Base-by-base conservation (phyloP, 1,140 invertebrate genomes). In the Branchinecta lindahli region DNA sequence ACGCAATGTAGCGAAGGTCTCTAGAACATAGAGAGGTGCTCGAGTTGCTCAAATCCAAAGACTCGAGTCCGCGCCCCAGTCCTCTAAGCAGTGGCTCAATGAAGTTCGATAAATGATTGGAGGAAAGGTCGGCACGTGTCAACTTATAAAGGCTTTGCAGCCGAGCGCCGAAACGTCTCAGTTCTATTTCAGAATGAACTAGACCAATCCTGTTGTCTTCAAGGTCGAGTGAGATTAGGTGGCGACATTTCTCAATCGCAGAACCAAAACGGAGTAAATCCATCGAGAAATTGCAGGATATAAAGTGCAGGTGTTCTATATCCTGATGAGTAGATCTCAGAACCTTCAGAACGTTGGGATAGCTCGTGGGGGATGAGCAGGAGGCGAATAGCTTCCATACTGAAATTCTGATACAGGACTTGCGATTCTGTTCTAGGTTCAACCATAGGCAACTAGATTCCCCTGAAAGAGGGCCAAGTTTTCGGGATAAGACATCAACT, bases 71-170 rank as follows among this genome's bases (percentile, higher is more conserved):
- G 9, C n/a, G 9, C 9, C n/a, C n/a, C 47, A 52, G n/a, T n/a
- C 47, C n/a, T n/a, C 47, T n/a, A 52, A 52, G 47, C n/a, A 52
- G n/a, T 52, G 47, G 9, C 47, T 52, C 47, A 52, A 52, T 52
- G 9, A 9, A 9, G n/a, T n/a, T n/a, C n/a, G 47, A n/a, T n/a
- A 52, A 52, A n/a, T 9, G n/a, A n/a, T 52, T n/a, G n/a, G n/a
- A n/a, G n/a, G n/a, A n/a, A n/a, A n/a, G n/a, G n/a, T n/a, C n/a
- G n/a, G n/a, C n/a, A 9, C 47, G 9, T 52, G 9, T 9, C 9
- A 52, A n/a, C 9, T 52, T 52, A 9, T n/a, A 9, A n/a, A 52
- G 47, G 9, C n/a, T n/a, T 9, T n/a, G 9, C 9, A 52, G 9
- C n/a, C 47, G 9, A 52, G 9, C 47, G 9, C 47, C 47, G n/a